Evolutionary conservation across 2,888 invertebrate species (phyloP).

Genomic region (Heliconius charithonia): DNA sequence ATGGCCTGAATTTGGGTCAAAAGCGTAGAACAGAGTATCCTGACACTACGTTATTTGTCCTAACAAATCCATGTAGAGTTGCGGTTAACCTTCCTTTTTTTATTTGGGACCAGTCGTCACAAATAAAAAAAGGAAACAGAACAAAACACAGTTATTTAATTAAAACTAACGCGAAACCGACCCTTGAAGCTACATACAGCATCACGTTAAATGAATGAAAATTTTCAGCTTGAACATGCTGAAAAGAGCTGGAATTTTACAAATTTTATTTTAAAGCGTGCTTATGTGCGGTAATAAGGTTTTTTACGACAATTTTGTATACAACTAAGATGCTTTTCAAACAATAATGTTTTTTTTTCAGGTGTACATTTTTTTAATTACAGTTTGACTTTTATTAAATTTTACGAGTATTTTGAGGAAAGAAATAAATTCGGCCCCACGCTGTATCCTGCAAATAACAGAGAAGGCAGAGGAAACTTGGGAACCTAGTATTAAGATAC

Average conservation of each 20-base stretch:
- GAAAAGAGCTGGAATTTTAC: constrained; percentile 14
- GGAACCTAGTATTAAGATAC: no score
- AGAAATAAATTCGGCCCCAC: no score
- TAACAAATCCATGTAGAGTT: no score
- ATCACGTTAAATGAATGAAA: constrained; percentile 16
- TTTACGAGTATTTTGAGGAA: no score
- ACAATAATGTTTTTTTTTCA: neutral
- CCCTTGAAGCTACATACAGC: neutral
- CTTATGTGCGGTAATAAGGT: constrained; percentile 4
- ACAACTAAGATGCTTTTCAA: neutral
- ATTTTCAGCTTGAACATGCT: constrained; percentile 22
- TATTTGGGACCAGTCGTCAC: neutral
- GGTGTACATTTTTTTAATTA: no score
- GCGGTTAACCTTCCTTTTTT: no score
- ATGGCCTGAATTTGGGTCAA: no score
- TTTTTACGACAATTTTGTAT: neutral
- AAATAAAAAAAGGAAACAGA: constrained; percentile 11
- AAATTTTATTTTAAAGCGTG: constrained; percentile 4
- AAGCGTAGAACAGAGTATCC: neutral
- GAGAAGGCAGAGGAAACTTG: no score
- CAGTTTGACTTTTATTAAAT: no score
- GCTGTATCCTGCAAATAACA: no score
- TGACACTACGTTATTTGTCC: neutral
- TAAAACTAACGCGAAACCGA: constrained; percentile 19
- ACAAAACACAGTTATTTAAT: constrained; percentile 32